phyloP scores from a whole-genome alignment of 1,140 invertebrate species.

The Anoplophora glabripennis region DNA sequence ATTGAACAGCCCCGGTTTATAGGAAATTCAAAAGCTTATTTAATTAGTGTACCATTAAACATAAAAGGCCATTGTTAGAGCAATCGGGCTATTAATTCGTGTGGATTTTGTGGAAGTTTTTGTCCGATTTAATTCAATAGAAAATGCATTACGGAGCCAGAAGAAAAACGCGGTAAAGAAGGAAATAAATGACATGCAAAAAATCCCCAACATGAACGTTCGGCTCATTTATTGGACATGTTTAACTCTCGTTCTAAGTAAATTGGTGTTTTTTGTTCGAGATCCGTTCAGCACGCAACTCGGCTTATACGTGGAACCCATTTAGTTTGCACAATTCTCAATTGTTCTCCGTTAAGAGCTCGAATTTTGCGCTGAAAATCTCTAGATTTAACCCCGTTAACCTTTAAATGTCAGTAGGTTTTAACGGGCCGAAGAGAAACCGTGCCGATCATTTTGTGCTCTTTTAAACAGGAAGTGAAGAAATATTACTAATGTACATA shows the following conservation, averaged over 20 bases:
- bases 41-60: slow-evolving; percentile 7
- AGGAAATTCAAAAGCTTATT: background rate
- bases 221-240: slow-evolving; percentile 7
- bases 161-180: background rate
- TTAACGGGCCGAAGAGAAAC: slow-evolving; percentile 5
- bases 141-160: background rate
- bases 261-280: background rate
- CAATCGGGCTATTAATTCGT: slow-evolving; percentile 7
- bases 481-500: too few relatives aligned
- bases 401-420: slow-evolving; percentile 25
- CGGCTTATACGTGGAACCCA: background rate
- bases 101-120: slow-evolving; percentile 2
- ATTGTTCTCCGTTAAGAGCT: slow-evolving; percentile 25
- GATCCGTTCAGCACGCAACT: background rate
- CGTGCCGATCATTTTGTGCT: background rate
- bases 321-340: slow-evolving; percentile 19
- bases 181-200: slow-evolving; percentile 7
- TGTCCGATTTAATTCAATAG: background rate
- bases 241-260: slow-evolving; percentile 1
- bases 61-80: slow-evolving; percentile 5
- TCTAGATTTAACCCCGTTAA: slow-evolving; percentile 4
- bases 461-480: too few relatives aligned
- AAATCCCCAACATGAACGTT: background rate
- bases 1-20: background rate
- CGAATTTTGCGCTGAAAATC: background rate